phyloP scores from a whole-genome alignment of 1,140 invertebrate genomes.

The Metaphire vulgaris region DNA sequence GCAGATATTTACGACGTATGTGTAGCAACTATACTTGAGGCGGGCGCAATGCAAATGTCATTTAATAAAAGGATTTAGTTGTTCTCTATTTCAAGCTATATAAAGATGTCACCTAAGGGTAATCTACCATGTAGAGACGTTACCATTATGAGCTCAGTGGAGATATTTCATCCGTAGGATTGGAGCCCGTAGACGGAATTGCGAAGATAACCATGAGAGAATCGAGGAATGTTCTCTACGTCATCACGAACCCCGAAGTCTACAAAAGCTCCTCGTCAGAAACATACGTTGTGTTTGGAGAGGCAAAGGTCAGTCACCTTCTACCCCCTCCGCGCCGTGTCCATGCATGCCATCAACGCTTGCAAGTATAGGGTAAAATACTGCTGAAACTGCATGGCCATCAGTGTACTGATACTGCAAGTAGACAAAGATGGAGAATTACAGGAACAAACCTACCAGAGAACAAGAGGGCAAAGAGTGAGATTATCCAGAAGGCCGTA shows the following conservation, averaged over 20 bases:
- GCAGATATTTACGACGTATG: too few species aligned
- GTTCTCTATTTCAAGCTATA: background rate
- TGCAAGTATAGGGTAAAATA: background rate
- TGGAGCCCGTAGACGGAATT: conserved; percentile 77
- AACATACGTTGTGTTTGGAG: conserved; percentile 99
- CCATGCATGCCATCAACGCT: background rate
- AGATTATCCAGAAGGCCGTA: too few species aligned
- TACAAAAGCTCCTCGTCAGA: conserved; percentile 98
- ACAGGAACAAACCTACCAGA: too few species aligned
- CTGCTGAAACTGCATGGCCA: background rate
- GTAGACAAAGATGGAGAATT: too few species aligned
- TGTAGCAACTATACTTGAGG: too few species aligned
- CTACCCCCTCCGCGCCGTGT: background rate
- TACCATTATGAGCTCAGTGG: background rate
- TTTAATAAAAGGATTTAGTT: background rate
- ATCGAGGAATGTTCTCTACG: conserved; percentile 98
- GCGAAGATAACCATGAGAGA: conserved; percentile 96
- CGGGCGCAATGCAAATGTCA: too few species aligned
- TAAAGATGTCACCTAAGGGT: background rate
- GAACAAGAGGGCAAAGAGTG: too few species aligned
- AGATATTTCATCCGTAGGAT: conserved; percentile 39
- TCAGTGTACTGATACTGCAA: background rate
- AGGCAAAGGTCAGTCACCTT: conserved; percentile 68
- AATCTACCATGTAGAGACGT: background rate
- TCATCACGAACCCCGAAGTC: conserved; percentile 98